Conservation (phyloP, 1,140 invertebrate species). For the Neodiprion fabricii region DNA sequence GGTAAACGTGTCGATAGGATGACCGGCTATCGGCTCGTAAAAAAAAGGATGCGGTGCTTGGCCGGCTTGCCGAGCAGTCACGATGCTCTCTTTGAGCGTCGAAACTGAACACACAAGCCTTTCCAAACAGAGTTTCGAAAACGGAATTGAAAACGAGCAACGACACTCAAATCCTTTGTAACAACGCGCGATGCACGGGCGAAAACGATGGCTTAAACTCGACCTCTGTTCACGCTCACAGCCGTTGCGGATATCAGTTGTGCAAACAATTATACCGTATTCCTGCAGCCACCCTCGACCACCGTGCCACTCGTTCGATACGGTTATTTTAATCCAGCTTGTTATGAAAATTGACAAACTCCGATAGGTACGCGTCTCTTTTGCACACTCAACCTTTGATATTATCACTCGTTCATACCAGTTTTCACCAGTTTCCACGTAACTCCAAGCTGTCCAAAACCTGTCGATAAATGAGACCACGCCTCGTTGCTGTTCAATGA, state of each 20-base stretch:
- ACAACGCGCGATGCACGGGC: background rate
- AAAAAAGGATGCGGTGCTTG: background rate
- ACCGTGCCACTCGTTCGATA: too few relatives aligned
- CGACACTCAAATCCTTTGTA: constrained; percentile 5
- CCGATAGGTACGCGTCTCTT: background rate
- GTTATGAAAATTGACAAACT: background rate
- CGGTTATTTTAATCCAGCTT: background rate
- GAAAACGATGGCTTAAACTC: too few relatives aligned
- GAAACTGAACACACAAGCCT: background rate
- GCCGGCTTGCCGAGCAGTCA: background rate
- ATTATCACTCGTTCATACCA: too few relatives aligned
- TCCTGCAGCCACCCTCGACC: background rate
- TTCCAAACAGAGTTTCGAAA: background rate
- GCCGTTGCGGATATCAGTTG: background rate
- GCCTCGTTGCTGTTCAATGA: too few relatives aligned
- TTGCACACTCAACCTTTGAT: too few relatives aligned
- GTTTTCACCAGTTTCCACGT: too few relatives aligned
- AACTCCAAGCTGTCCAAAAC: too few relatives aligned
- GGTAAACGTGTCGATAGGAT: too few relatives aligned
- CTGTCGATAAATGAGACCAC: too few relatives aligned
- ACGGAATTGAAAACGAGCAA: background rate
- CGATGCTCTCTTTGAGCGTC: background rate
- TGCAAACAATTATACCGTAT: background rate
- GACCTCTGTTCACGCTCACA: too few relatives aligned
- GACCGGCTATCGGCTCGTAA: too few relatives aligned